A percentile compares a stretch with the other conserved stretches of the same genome.
Conservation (phyloP, 35 echinoderm and acorn worm genomes). For the Amphiura filiformis region DNA sequence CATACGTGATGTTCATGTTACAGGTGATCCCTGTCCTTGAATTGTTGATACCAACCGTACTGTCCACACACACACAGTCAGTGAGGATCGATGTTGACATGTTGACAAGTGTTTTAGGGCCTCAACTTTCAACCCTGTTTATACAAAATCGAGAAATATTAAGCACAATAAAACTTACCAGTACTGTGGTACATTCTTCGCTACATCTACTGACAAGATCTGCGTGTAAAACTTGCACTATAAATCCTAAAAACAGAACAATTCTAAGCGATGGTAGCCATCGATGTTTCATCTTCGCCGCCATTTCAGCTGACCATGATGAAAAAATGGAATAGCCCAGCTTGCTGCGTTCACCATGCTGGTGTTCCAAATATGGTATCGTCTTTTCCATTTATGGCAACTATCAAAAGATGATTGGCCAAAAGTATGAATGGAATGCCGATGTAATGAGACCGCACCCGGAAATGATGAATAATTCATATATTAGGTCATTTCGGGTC, state of each 20-base stretch:
- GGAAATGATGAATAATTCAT: slow-evolving; percentile 29
- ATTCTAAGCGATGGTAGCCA: slow-evolving; percentile 13
- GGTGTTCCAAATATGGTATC: neutral
- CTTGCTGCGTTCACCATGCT: neutral
- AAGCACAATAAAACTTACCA: slow-evolving; percentile 40
- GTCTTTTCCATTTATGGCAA: slow-evolving; percentile 1
- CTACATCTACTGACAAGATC: slow-evolving; percentile 13
- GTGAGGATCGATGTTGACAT: too few relatives aligned
- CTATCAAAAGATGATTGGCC: slow-evolving; percentile 22
- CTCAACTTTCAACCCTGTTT: too few relatives aligned
- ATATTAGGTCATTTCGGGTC: neutral
- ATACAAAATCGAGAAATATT: too few relatives aligned
- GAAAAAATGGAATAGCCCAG: neutral
- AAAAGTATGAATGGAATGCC: slow-evolving; percentile 62
- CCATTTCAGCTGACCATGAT: slow-evolving; percentile 6
- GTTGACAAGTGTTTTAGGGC: too few relatives aligned
- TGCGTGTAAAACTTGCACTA: neutral
- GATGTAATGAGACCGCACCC: slow-evolving; percentile 24
- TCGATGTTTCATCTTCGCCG: neutral
- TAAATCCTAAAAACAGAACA: slow-evolving; percentile 15
- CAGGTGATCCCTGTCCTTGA: too few relatives aligned
- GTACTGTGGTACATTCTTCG: neutral
- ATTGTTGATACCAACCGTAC: too few relatives aligned
- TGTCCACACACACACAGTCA: too few relatives aligned
- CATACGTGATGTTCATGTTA: too few relatives aligned